phyloP scores from a whole-genome alignment of 2,797 vertebrate species.

The Gymnothorax reevesii region DNA sequence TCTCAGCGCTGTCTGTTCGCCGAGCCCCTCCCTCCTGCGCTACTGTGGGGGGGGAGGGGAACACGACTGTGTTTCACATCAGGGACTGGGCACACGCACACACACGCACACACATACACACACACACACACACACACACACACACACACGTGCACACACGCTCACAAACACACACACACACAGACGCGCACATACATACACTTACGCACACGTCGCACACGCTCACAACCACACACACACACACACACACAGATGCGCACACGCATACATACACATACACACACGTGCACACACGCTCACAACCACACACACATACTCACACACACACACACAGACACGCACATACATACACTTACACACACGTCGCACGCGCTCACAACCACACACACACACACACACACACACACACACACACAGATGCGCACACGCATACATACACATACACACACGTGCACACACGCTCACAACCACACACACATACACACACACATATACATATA shows the following conservation, averaged over 20 bases:
- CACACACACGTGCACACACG: too few species aligned
- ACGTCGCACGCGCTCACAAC: too few species aligned
- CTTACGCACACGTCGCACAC: too few species aligned
- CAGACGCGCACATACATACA: not conserved
- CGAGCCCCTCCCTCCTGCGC: slow-evolving; percentile 1
- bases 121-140: not conserved
- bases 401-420: not conserved
- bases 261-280: not conserved
- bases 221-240: not conserved
- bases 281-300: not conserved
- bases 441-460: not conserved
- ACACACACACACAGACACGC: not conserved
- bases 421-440: not conserved
- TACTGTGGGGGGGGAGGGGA: slow-evolving; percentile 33
- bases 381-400: not conserved
- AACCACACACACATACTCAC: not conserved
- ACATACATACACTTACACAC: not conserved
- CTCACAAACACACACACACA: too few species aligned
- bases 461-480: not conserved
- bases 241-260: not conserved
- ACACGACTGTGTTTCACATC: slow-evolving; percentile 47
- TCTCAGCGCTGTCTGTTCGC: not conserved
- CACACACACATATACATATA: not conserved
- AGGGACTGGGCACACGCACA: slow-evolving; percentile 14
- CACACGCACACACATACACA: not conserved